Percentiles rank a stretch among this genome's conserved stretches.
phyloP scores from a whole-genome alignment of 1,140 invertebrate species.

The Homarus americanus region DNA sequence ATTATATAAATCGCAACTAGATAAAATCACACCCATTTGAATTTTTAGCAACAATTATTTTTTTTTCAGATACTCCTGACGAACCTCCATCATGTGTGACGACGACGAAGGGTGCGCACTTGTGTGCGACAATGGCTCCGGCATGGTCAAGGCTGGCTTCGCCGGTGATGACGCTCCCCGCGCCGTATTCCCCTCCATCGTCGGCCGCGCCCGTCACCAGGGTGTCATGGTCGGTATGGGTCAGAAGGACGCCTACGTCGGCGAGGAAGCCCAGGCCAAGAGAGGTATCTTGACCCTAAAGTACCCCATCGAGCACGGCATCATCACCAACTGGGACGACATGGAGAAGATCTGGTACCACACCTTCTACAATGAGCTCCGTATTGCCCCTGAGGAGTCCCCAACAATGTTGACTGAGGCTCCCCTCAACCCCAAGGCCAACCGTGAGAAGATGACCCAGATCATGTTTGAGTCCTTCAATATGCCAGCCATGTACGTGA shows the following conservation, averaged over 20 bases:
- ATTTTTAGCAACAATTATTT: no score
- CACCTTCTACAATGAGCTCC: constrained; percentile 96
- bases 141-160: constrained; percentile 85
- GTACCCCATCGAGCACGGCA: constrained; percentile 93
- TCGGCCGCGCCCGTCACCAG: constrained; percentile 82
- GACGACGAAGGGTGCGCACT: not conserved
- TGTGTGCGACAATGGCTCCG: constrained; percentile 82
- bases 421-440: constrained; percentile 84
- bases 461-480: constrained; percentile 86
- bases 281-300: constrained; percentile 86
- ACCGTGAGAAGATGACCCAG: constrained; percentile 93
- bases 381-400: constrained; percentile 96
- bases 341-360: constrained; percentile 97
- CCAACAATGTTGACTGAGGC: constrained; percentile 91
- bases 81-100: not conserved
- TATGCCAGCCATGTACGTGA: constrained; percentile 59
- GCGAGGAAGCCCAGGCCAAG: constrained; percentile 95
- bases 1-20: no score
- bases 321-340: constrained; percentile 95
- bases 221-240: constrained; percentile 96
- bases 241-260: constrained; percentile 93
- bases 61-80: not conserved
- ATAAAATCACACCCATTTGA: no score
- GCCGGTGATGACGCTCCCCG: constrained; percentile 84
- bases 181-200: constrained; percentile 84